Percentiles rank a stretch among this genome's conserved stretches.
phyloP scores from a whole-genome alignment of 2,888 invertebrate species.

The Hydriomena furcata region DNA sequence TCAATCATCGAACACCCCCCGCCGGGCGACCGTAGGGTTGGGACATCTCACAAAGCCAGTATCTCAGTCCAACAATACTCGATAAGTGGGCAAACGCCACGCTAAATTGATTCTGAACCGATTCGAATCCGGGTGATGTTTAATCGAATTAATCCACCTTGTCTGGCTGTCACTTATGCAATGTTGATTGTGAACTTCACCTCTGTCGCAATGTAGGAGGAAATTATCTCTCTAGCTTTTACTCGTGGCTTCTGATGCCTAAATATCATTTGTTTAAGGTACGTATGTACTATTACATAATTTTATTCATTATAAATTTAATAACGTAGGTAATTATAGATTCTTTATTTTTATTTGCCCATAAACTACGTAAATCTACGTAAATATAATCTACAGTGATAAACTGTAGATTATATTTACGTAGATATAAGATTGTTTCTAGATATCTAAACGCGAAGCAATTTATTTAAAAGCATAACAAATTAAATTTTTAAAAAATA shows the following conservation, averaged over 20 bases:
- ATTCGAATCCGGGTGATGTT: slow-evolving; percentile 62
- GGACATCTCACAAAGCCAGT: slow-evolving; percentile 73
- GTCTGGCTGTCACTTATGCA: slow-evolving; percentile 24
- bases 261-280: neutral
- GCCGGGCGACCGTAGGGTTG: slow-evolving; percentile 76
- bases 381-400: no score
- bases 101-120: slow-evolving; percentile 75
- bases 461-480: no score
- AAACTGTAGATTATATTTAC: no score
- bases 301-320: no score
- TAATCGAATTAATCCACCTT: slow-evolving; percentile 55
- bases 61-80: slow-evolving; percentile 71
- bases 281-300: no score
- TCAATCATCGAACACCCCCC: slow-evolving; percentile 81
- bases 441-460: no score
- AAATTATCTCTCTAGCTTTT: slow-evolving; percentile 4
- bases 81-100: slow-evolving; percentile 78
- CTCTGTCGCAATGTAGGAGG: slow-evolving; percentile 7
- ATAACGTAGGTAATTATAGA: no score
- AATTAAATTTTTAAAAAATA: no score
- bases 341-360: no score
- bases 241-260: neutral
- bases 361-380: no score
- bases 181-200: slow-evolving; percentile 26
- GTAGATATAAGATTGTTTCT: no score